Evolutionary conservation across 2,797 vertebrate genomes (phyloP), one percentile per base, ranked within the genome.

Genomic region (Erithacus rubecula): DNA sequence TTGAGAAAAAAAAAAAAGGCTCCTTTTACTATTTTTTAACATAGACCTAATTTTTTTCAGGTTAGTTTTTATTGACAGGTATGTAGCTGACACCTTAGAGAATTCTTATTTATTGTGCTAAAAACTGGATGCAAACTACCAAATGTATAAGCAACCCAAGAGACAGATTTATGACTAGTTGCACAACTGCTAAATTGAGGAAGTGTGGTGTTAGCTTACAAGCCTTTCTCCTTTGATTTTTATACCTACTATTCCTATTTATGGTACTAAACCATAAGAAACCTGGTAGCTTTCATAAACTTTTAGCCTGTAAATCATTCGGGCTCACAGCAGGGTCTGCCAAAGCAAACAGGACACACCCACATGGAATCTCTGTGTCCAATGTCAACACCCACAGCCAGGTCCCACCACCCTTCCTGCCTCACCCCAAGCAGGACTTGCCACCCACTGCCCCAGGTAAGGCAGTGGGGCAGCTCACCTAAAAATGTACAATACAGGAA

Each of bases 1-100:
- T 37, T 43, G 20, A 1, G 11, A 17, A 24, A 34, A 2, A 44
- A 83, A 32, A 5, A 3, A 3, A 5, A 70, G 15, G 14, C 1
- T 63, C 14, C 26, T 77, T 86, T 43, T 15, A 55, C 21, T 18
- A 76, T 14, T 59, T 76, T 93, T 83, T 76, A 9, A 55, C 12
- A 56, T 2, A 68, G 12, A 72, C 24, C 8, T 79, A 9, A 27
- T 20, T 30, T 69, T 69, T 59, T 86, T 53, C 16, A 52, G 18
- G 16, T 26, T 77, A 10, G 15, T n/a, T 67, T 69, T 68, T 53
- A 77, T 2, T 63, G 47, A 67, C 64, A 77, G 10, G 20, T 41
- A 76, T 3, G 10, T 26, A 87, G 39, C 15, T 12, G 44, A 47
- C 12, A 56, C 17, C 15, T 70, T 14, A 37, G 20, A 67, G 30